Evolutionary conservation across 1,140 invertebrate genomes (phyloP), one percentile per base, ranked within the genome.

Genomic region (Meloidogyne hapla): DNA sequence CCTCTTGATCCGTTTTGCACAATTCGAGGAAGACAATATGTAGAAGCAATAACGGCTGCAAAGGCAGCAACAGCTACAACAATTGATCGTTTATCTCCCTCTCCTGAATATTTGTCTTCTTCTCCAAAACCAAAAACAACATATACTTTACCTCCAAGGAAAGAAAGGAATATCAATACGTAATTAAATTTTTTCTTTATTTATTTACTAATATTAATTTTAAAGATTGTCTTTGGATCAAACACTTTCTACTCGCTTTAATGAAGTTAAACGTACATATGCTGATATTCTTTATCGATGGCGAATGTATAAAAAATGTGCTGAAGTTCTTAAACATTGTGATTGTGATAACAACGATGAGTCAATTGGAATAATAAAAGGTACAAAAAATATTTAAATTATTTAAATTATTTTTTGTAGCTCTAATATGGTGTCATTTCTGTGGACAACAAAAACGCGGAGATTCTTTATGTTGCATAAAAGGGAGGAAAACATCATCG

Each of bases 321-420:
- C 75, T 13, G 76, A 77, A 78, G 75, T 77, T 38, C 42, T 77
- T 18, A 77, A 77, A 28, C 48, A 77, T 78, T 77, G 76, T 68
- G 64, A 64, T 38, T 13, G 21, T 64, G 73, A 48, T 21, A 26
- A 65, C 1, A 68, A 67, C n/a, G 75, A 75, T 9, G 23, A 67
- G 5, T 45, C 42, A 18, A 65, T 48, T 63, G 67, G 56, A 45
- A 74, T 71, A 25, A 76, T 66, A 33, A 72, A 23, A 70, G 21
- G 69, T 42, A n/a, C n/a, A 48, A 9, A 21, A 23, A 73, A 25
- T 56, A n/a, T 75, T 74, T 73, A 21, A n/a, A 25, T 15, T 42
- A n/a, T 33, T 73, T n/a, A 18, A 18, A n/a, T 74, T 23, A 28
- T 28, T 40, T 75, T 69, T 66, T 25, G 15, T 42, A 66, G 26